Evolutionary conservation across 2,797 vertebrate genomes (phyloP), one percentile per base, ranked within the genome.

Genomic region (Squalus acanthias): DNA sequence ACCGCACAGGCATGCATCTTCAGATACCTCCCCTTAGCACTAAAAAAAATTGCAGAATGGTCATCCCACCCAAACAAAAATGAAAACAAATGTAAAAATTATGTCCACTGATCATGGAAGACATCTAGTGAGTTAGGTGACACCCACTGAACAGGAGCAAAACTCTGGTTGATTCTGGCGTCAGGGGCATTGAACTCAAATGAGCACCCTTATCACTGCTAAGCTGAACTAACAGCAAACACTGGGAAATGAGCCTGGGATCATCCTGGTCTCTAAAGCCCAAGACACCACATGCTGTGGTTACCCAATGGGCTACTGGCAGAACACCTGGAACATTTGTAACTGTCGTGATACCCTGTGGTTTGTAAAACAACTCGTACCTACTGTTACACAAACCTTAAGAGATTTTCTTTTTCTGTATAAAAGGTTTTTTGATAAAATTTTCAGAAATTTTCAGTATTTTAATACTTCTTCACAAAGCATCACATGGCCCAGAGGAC

Each of bases 381-480:
- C 88, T 63, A 1, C 57, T 63, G 60, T 33, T 93, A n/a, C 24
- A 93, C 24, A 93, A 46, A 93, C n/a, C 63, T 93, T 3, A 3
- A 65, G n/a, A 0, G n/a, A 69, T 39, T 17, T 93, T 46, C 17
- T 46, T 50, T 17, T 93, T 93, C 91, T 69, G n/a, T 67, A 22
- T 39, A 67, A 92, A 92, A 91, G 29, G 24, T 91, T 39, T 67
- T 67, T 65, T 17, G 9, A 15, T 13, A 24, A 7, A 33, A 17
- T 22, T 92, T 93, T 65, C 33, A 39, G 91, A 46, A 93, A 67
- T 69, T 93, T 67, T n/a, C 50, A 69, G 91, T 46, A 93, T 93
- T 69, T 93, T 26, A 67, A 91, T 91, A 91, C 29, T 29, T 50
- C 82, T 85, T 89, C 87, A 89, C 87, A 89, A 3, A 4, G 87